Conservation (phyloP, 2,888 invertebrate genomes). For the Dasypolia templi region DNA sequence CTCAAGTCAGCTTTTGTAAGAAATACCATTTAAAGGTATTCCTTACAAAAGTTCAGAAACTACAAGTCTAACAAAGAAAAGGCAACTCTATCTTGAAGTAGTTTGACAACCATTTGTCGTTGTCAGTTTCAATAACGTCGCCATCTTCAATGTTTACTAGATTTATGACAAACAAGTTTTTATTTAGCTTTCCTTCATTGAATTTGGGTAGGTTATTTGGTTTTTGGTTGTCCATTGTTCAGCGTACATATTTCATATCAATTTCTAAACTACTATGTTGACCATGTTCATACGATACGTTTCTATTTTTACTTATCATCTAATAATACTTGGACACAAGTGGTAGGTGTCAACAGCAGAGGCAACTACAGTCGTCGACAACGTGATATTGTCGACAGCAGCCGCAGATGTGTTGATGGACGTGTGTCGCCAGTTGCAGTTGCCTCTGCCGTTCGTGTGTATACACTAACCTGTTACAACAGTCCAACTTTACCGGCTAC, state of each 20-base stretch:
- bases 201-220: too few relatives aligned
- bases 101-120: constrained; percentile 57
- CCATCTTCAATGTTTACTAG: constrained; percentile 27
- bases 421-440: too few relatives aligned
- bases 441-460: too few relatives aligned
- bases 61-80: constrained; percentile 26
- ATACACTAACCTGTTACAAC: not conserved
- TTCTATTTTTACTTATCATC: not conserved
- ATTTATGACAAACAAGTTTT: constrained; percentile 40
- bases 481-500: constrained; percentile 10
- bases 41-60: too few relatives aligned
- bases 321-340: too few relatives aligned
- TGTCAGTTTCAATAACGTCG: constrained; percentile 38
- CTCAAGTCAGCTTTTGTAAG: constrained; percentile 30
- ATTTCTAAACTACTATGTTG: not conserved
- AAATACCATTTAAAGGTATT: constrained; percentile 19
- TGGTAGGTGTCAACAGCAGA: too few relatives aligned
- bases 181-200: not conserved
- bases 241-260: not conserved
- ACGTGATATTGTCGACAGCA: too few relatives aligned
- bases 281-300: not conserved
- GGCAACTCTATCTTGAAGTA: constrained; percentile 21
- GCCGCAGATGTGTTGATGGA: too few relatives aligned
- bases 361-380: too few relatives aligned
- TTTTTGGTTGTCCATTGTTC: not conserved